A percentile compares a stretch with the other conserved stretches of the same genome.
phyloP scores from a whole-genome alignment of 2,888 invertebrate genomes.

The Eupithecia vulgata region DNA sequence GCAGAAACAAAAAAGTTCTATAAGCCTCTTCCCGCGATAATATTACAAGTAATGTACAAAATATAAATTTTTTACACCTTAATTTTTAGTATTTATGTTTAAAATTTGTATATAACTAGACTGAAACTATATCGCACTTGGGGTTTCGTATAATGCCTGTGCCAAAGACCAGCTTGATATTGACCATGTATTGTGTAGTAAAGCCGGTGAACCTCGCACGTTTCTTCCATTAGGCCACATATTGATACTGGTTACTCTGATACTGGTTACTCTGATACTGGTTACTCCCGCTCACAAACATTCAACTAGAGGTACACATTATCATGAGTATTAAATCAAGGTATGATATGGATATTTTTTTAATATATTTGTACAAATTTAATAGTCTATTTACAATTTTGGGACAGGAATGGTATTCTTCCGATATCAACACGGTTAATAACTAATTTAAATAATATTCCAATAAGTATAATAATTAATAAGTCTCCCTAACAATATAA shows the following conservation, averaged over 20 bases:
- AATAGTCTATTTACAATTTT: constrained; percentile 41
- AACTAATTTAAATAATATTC: constrained; percentile 46
- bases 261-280: no score
- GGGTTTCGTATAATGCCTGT: constrained; percentile 2
- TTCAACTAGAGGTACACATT: not conserved
- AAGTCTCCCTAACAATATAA: constrained; percentile 49
- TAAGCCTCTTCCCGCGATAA: constrained; percentile 45
- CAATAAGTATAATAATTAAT: constrained; percentile 37
- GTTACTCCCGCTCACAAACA: not conserved
- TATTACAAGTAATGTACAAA: constrained; percentile 41
- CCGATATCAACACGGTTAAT: constrained; percentile 43
- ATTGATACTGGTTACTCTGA: not conserved
- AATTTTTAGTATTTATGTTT: constrained; percentile 42
- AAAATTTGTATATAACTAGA: constrained; percentile 26
- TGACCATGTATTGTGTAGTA: not conserved
- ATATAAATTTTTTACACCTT: constrained; percentile 40
- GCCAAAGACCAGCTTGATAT: not conserved
- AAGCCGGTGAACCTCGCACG: not conserved
- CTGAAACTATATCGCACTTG: not conserved
- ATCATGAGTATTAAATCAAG: constrained; percentile 32
- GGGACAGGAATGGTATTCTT: constrained; percentile 42
- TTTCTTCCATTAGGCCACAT: constrained; percentile 13
- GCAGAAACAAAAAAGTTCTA: constrained; percentile 17
- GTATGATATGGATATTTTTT: constrained; percentile 37
- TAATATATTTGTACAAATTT: constrained; percentile 36